Evolutionary conservation across 2,888 invertebrate genomes (phyloP), one percentile per base, ranked within the genome.

Genomic region (Torymus tubicola): DNA sequence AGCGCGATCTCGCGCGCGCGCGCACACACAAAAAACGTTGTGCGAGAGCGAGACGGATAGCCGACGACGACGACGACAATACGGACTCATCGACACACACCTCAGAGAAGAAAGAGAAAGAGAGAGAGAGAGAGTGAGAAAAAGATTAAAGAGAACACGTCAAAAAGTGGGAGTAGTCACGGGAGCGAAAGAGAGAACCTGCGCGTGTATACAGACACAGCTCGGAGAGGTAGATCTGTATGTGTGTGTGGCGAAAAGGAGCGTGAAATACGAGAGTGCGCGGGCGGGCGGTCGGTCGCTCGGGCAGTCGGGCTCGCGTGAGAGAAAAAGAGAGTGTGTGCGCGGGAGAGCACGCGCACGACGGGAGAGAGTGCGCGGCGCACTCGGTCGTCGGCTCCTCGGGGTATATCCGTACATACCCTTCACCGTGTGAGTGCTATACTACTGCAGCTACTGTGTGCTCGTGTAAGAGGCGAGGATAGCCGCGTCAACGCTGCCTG

Each of bases 81-180:
- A 31, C 31, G 5, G 31, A 31, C 31, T 31, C 31, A 31, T 4
- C 31, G 31, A 31, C 31, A 31, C 31, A 31, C 31, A 52, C 58
- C 14, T n/a, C 13, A 53, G 14, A 61, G 24, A 16, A 42, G 53
- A 64, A 58, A 55, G 68, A 60, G 60, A 60, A 58, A 58, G 58
- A 53, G 31, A 76, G 60, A 60, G 68, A 57, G 53, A 60, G 57
- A 50, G 58, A 21, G 58, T 31, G 61, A 24, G 64, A 58, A 58
- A 81, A 81, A 77, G 78, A 78, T 81, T 64, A 80, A 67, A 69
- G 69, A 67, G 72, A 80, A 81, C 67, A 83, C 73, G 75, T 69
- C 71, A 63, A 78, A 83, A 81, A 78, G 82, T 82, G 80, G 73
- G 82, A 82, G 78, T 81, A 77, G 81, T 70, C 75, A 53, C 13